These are phyloP conservation scores for Proisotoma minuta DNA, from an alignment of 2,888 invertebrate species.

Conservation along the genomic window DNA sequence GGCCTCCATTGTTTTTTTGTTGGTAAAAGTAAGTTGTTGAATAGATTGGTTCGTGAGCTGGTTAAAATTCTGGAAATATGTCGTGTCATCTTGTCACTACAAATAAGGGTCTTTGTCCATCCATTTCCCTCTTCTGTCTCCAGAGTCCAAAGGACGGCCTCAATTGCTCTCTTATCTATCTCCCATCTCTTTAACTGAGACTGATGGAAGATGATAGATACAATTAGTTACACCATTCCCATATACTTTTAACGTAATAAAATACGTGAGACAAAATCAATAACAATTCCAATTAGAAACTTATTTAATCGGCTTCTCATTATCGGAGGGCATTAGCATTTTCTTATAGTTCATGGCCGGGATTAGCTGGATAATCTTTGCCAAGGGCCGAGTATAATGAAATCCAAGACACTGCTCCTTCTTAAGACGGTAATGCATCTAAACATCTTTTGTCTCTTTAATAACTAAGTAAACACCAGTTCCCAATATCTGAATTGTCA, in stretches of 20 bases:
- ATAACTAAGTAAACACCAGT: slow-evolving; percentile 4
- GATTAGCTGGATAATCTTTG: not conserved
- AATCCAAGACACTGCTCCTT: not conserved
- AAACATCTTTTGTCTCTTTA: not conserved
- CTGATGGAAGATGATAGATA: not conserved
- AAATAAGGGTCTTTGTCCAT: slow-evolving; percentile 12
- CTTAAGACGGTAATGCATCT: slow-evolving; percentile 6
- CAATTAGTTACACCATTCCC: not conserved
- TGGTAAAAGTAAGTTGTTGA: not conserved
- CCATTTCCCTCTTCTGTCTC: not conserved
- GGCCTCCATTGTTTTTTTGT: not conserved
- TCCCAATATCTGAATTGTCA: too few relatives aligned
- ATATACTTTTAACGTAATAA: too few relatives aligned
- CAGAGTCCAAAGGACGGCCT: not conserved
- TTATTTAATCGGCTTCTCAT: too few relatives aligned
- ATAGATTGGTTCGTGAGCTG: slow-evolving; percentile 12
- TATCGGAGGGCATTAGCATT: too few relatives aligned
- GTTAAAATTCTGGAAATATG: slow-evolving; percentile 15
- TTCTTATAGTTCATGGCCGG: not conserved
- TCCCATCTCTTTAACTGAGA: not conserved
- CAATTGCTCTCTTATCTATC: slow-evolving; percentile 1
- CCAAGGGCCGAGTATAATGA: not conserved
- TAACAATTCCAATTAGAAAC: not conserved
- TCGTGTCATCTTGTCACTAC: slow-evolving; percentile 20
- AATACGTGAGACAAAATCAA: not conserved